Base-by-base conservation (phyloP, 2,797 vertebrate genomes). In the Megalops cyprinoides region DNA sequence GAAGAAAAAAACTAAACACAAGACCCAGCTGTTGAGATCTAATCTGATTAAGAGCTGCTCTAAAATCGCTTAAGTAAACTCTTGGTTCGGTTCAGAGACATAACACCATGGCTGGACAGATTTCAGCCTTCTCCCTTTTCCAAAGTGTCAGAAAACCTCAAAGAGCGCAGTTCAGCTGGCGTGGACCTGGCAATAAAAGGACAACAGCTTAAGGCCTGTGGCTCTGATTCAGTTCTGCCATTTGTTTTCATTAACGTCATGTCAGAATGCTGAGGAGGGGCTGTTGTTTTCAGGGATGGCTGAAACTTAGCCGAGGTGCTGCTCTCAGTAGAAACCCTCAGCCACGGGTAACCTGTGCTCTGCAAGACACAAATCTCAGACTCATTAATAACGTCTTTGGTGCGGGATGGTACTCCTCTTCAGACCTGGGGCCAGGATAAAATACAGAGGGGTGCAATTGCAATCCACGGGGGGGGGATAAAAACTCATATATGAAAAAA, bases 161-260 rank as follows among this genome's bases (percentile, higher is more conserved):
- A n/a, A 28, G 44, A 46, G 56, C 39, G 39, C n/a, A 8, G 18
- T 56, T 51, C 42, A 42, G 42, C 65, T 58, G 31, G 44, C 7
- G 44, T 4, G 7, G n/a, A 58, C 28, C 73, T 62, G 53, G 65
- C 51, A 76, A 48, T 76, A 65, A 65, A 75, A 56, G 51, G 73
- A 39, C 23, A 4, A 25, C 25, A 15, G 10, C 55, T 62, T 31
- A n/a, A n/a, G 20, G 55, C 71, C 73, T 20, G 62, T 46, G 48
- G 18, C 56, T 48, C 73, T 56, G 4, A 9, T 75, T 48, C 28
- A 39, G 44, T 42, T 58, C 80, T 44, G 1, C 39, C 56, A 49
- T 76, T 75, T 58, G 39, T 49, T 76, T 48, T 81, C 56, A 51
- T 58, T 76, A 39, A n/a, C 60, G 73, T 76, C 46, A n/a, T 39